Base-by-base conservation (phyloP, 2,797 vertebrate species). In the Emydoidea blandingii region DNA sequence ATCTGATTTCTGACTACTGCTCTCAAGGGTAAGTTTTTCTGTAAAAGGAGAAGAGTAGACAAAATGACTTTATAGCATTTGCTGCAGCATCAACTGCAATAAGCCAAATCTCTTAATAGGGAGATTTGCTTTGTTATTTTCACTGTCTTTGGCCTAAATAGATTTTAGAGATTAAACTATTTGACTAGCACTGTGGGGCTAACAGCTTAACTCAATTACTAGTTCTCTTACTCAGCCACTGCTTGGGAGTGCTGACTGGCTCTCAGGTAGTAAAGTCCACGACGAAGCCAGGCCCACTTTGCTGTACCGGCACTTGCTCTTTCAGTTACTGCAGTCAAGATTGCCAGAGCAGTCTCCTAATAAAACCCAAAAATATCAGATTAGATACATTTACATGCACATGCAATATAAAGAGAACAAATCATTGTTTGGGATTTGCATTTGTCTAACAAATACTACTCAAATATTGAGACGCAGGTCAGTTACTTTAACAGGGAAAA, bases 261-360 rank as follows among this genome's bases (percentile, higher is more conserved):
- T 97, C 99, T 99, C 94, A 99, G 96, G 97, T 99, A 98, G 97
- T 99, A 99, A 2, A 99, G 98, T 18, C 99, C 99, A 97, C 99
- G 98, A 95, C 99, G 98, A 97, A 99, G 99, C 99, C 99, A 99
- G 62, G 99, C 99, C 99, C 99, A 99, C 96, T 99, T 99, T n/a
- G 98, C 99, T 4, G 99, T 98, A 83, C 99, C 99, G 79, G 99
- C 98, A 41, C 98, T 99, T 4, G 99, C 99, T 98, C 98, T 99
- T 76, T 98, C 98, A 23, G 98, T 99, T 87, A 99, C 99, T 37
- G 98, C 97, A 95, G 99, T 98, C 92, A 99, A 98, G 87, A 99
- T 97, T 52, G 98, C 97, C 95, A 99, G 98, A 62, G 99, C 99
- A 41, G 98, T 97, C 59, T 99, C 99, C 99, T 99, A 89, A 82